Conservation (phyloP, 2,113 vertebrate species). For the Austrofundulus limnaeus region DNA sequence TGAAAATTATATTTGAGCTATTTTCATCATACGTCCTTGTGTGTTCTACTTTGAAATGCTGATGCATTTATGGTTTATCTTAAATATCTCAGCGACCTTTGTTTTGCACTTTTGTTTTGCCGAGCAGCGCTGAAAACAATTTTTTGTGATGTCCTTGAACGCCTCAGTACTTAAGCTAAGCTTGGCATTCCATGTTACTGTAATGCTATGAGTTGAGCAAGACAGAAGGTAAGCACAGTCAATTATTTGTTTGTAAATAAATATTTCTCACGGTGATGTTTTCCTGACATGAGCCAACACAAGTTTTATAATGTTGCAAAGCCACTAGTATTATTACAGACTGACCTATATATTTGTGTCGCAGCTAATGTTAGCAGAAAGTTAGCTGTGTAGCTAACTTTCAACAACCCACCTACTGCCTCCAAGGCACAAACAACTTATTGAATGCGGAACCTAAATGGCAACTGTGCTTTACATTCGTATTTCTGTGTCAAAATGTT, state of each 20-base stretch:
- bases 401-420: neutral
- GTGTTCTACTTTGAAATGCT: no score
- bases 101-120: neutral
- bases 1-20: no score
- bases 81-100: neutral
- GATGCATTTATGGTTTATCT: neutral
- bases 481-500: neutral
- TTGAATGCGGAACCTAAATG: neutral
- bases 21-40: no score
- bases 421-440: neutral
- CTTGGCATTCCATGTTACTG: conserved; percentile 28
- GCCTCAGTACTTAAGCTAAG: conserved; percentile 28
- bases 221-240: conserved; percentile 46
- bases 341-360: neutral
- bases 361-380: conserved; percentile 42
- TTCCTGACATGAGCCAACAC: neutral
- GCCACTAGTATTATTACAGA: neutral
- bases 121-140: fast-evolving
- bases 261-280: neutral
- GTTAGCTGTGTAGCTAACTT: neutral
- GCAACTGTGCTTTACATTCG: neutral
- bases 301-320: neutral
- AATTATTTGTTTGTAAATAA: neutral
- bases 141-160: conserved; percentile 1
- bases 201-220: conserved; percentile 62